Evolutionary conservation across 2,113 vertebrate species (phyloP), one percentile per base, ranked within the genome.

Genomic region (Chlorodrepanis virens): DNA sequence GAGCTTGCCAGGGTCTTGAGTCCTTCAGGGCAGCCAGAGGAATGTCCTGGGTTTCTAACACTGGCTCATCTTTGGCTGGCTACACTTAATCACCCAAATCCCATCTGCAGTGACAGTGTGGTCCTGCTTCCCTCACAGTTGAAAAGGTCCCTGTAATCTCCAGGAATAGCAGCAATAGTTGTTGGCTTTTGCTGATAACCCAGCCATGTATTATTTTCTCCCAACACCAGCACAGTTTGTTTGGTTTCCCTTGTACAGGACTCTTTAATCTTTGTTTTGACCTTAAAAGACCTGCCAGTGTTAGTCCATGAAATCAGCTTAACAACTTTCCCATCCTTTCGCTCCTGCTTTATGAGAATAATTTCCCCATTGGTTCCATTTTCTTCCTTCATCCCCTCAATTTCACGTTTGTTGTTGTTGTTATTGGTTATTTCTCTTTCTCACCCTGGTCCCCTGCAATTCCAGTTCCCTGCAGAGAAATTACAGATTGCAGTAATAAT

Each of bases 381-480:
- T 79, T 52, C 78, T 60, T 96, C 67, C 92, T 93, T 85, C 71
- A 83, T 91, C 71, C 80, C 64, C 3, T 5, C 86, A 81, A 86
- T 94, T 94, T 86, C 2, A 0, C 1, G 5, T 81, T 65, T 29
- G 42, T 75, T 60, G 49, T 52, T 80, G 64, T 86, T 75, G 42
- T 81, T 80, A 63, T 27, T 92, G 45, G 74, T 61, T 77, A 54
- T 90, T 94, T 83, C 44, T 85, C 49, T 21, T 80, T 79, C 33
- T 70, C 53, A 29, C 56, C 61, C 80, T 2, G 7, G 81, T 87
- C 83, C 37, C 64, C 27, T 28, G 44, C 83, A 90, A 89, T 77
- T 93, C 94, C 40, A 24, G 49, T 63, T 95, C 97, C 96, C 96
- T 52, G 80, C 92, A 96, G 97, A 97, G 94, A 94, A 96, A 96